Base-by-base conservation (phyloP, 2,797 vertebrate genomes). In the Sebastes hubbsi region DNA sequence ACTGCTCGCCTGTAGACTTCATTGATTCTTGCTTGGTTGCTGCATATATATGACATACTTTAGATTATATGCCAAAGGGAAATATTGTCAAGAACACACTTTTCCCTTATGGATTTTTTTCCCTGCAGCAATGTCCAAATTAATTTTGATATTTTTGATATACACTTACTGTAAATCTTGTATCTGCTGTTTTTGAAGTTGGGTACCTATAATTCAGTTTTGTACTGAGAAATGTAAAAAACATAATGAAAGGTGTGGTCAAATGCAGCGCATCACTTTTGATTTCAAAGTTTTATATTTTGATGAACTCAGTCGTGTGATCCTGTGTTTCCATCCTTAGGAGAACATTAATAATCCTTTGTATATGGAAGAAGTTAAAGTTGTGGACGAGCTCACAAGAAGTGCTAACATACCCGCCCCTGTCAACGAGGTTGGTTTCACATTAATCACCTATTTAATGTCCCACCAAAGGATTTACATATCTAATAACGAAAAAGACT, bases 291-390 rank as follows among this genome's bases (percentile, higher is more conserved):
- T 24, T 49, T 25, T 32, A 56, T 65, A 11, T 80, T 14, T 64
- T 63, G 16, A 58, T 34, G 2, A n/a, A 54, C n/a, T 49, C 3
- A 8, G 3, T 64, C 1, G 58, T 18, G 4, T 59, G 16, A 8
- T 54, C 1, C 3, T 56, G 2, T 72, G 58, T 60, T 66, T 67
- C 16, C 8, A 34, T 49, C 24, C 36, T 79, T 75, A 93, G 95
- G 84, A 84, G 52, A 91, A 42, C 77, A 25, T 94, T 32, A 46
- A 77, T 49, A 95, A 93, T 55, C 93, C 93, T 1, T 13, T 93
- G 34, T 94, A 91, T 59, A 8, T 60, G 72, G 84, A 92, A 10
- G 89, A 89, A 38, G 52, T 76, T 77, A 58, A 62, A 24, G 36
- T 77, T 49, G 75, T 61, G 20, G 59, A 78, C 1, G 30, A 88